A percentile compares a stretch with the other conserved stretches of the same genome.
These are phyloP conservation scores for Macropus fuliginosus DNA, from an alignment of 2,797 vertebrate genomes.

Conservation along the genomic window DNA sequence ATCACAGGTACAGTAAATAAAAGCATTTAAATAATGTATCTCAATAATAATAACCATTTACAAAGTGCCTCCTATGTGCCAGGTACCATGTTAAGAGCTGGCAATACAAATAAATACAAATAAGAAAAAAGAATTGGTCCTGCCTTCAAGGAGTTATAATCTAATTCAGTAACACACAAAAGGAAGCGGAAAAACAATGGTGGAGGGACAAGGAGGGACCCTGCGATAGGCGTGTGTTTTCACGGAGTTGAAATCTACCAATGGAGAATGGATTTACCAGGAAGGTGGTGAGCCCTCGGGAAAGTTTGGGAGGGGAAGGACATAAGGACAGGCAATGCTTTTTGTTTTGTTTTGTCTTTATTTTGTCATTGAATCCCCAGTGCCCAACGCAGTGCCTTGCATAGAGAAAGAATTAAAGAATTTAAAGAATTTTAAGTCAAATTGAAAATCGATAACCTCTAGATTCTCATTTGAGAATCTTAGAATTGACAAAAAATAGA, in stretches of 20 bases:
- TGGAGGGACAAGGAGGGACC: neutral
- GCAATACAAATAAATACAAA: neutral
- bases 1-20: neutral
- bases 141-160: neutral
- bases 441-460: neutral
- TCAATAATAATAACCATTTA: neutral
- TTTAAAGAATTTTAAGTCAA: neutral
- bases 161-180: neutral
- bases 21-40: neutral
- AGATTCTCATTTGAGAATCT: slow-evolving; percentile 14
- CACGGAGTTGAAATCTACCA: neutral
- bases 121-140: neutral
- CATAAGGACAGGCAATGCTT: neutral
- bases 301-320: neutral
- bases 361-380: neutral
- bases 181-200: neutral
- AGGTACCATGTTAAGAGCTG: neutral
- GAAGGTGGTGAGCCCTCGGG: neutral
- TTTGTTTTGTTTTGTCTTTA: neutral
- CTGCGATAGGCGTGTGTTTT: neutral
- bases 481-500: slow-evolving; percentile 23
- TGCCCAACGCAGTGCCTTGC: neutral
- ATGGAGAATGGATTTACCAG: neutral
- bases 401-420: neutral
- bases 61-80: neutral